Conservation (phyloP, 2,888 invertebrate species). For the Caenorhabditis virilis region DNA sequence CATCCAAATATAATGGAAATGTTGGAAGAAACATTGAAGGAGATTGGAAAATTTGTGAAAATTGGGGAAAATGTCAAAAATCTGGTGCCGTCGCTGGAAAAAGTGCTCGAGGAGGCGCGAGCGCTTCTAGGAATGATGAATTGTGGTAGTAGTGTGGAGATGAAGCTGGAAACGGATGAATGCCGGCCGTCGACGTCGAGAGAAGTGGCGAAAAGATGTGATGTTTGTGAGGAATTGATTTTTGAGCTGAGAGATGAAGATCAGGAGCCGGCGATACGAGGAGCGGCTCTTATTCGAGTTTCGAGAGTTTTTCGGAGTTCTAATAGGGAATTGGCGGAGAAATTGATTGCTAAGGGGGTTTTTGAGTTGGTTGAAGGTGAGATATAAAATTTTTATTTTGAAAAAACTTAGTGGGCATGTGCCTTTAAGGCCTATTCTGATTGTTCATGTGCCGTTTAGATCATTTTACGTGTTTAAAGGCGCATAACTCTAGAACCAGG, state of each 20-base stretch:
- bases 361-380: conserved; percentile 33
- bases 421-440: no score
- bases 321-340: conserved; percentile 2
- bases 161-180: neutral
- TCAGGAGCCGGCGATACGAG: conserved; percentile 29
- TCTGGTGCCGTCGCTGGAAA: neutral
- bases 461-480: no score
- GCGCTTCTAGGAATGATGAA: conserved; percentile 1
- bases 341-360: conserved; percentile 15
- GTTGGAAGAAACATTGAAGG: conserved; percentile 16
- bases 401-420: no score
- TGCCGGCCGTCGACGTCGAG: neutral
- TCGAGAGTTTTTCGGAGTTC: conserved; percentile 12
- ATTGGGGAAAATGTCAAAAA: neutral
- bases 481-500: no score
- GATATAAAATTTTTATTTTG: neutral
- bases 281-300: conserved; percentile 32
- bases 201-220: neutral
- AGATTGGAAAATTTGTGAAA: conserved; percentile 2
- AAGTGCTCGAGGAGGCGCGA: neutral
- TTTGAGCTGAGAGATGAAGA: conserved; percentile 24
- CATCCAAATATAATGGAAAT: conserved; percentile 10
- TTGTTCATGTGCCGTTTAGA: no score
- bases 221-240: conserved; percentile 21
- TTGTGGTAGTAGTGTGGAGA: neutral